phyloP scores from a whole-genome alignment of 2,888 invertebrate genomes.

The Polia nebulosa region DNA sequence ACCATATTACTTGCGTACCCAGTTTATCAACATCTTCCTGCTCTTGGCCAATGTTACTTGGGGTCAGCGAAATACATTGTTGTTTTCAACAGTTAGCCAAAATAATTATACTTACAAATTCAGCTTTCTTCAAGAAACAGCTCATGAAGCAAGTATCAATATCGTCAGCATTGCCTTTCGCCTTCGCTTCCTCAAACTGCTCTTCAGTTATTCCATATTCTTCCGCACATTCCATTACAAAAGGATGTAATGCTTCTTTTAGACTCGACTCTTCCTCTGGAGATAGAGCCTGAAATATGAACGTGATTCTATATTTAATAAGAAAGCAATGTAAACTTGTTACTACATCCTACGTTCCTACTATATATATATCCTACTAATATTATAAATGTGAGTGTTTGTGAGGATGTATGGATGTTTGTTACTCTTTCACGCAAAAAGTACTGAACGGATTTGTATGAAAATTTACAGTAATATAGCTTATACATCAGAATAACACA shows the following conservation, averaged over 20 bases:
- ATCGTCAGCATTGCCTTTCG: conserved; percentile 43
- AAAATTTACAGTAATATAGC: too few species aligned
- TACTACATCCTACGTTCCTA: too few species aligned
- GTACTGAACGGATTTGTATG: too few species aligned
- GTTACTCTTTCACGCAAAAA: too few species aligned
- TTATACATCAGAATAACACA: too few species aligned
- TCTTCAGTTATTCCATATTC: conserved; percentile 67
- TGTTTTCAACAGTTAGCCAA: not conserved
- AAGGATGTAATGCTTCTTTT: conserved; percentile 38
- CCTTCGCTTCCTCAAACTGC: conserved; percentile 64
- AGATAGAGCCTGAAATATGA: conserved; percentile 26
- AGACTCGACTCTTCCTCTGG: conserved; percentile 47
- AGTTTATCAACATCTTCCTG: not conserved
- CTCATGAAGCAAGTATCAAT: conserved; percentile 72
- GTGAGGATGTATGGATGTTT: too few species aligned
- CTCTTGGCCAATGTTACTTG: not conserved
- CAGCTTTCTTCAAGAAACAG: conserved; percentile 72
- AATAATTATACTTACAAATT: conserved; percentile 68
- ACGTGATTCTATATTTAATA: too few species aligned
- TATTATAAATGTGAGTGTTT: too few species aligned
- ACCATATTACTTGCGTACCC: not conserved
- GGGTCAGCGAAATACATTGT: not conserved
- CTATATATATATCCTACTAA: too few species aligned
- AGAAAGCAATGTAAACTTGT: too few species aligned
- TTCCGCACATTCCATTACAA: conserved; percentile 54